Conservation (phyloP, 2,888 invertebrate genomes). For the Hanleya hanleyi region DNA sequence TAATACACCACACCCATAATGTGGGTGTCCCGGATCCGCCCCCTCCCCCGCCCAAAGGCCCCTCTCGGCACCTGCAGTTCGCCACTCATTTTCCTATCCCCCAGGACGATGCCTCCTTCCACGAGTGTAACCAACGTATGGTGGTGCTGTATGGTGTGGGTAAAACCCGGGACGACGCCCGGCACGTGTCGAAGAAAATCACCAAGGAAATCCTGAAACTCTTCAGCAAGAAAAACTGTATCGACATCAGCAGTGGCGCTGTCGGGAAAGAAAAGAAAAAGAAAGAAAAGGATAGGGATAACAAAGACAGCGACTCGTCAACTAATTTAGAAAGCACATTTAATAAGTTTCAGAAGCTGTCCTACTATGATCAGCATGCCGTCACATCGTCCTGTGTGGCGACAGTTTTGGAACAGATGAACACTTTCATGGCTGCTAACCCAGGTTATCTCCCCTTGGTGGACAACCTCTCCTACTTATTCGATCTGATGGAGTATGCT, state of each 20-base stretch:
- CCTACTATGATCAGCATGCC: conserved; percentile 97
- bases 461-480: conserved; percentile 94
- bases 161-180: conserved; percentile 91
- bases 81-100: conserved; percentile 96
- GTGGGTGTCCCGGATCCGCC: background rate
- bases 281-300: conserved; percentile 65
- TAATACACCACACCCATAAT: background rate
- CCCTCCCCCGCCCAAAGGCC: conserved; percentile 54
- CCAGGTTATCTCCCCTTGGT: conserved; percentile 95
- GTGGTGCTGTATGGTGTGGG: conserved; percentile 96
- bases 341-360: conserved; percentile 81
- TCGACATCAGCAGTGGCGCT: conserved; percentile 88
- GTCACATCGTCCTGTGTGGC: conserved; percentile 94
- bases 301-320: conserved; percentile 27
- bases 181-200: conserved; percentile 92
- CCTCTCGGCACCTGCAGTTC: conserved; percentile 77
- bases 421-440: conserved; percentile 86
- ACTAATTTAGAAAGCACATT: conserved; percentile 87
- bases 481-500: conserved; percentile 97
- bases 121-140: conserved; percentile 97
- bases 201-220: conserved; percentile 97
- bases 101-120: conserved; percentile 84
- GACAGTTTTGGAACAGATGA: conserved; percentile 92
- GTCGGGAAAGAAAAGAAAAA: conserved; percentile 68
- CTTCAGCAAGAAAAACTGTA: conserved; percentile 96